These are phyloP conservation scores for Meriones unguiculatus DNA, from an alignment of 2,113 vertebrate genomes.

Conservation along the genomic window DNA sequence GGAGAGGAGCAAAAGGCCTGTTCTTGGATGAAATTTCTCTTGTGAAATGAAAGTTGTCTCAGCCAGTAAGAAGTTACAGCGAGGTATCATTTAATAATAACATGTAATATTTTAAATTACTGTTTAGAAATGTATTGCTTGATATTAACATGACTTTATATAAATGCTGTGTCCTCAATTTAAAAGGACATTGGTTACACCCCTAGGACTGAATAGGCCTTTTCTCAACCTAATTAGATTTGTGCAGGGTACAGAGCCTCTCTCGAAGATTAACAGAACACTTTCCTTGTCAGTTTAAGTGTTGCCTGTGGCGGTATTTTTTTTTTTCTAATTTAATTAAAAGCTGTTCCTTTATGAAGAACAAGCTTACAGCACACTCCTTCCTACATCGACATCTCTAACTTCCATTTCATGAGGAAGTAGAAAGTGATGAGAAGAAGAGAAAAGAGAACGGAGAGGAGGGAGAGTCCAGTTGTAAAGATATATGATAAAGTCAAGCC, in stretches of 20 bases:
- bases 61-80: slow-evolving; percentile 57
- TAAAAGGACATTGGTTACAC: slow-evolving; percentile 83
- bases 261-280: slow-evolving; percentile 82
- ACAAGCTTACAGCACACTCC: slow-evolving; percentile 78
- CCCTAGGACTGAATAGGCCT: slow-evolving; percentile 75
- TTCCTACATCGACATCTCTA: slow-evolving; percentile 80
- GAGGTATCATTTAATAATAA: slow-evolving; percentile 76
- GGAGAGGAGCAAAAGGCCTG: slow-evolving; percentile 63
- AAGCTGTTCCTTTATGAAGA: slow-evolving; percentile 84
- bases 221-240: slow-evolving; percentile 84
- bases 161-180: slow-evolving; percentile 80
- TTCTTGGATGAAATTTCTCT: slow-evolving; percentile 66
- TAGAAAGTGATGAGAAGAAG: background rate
- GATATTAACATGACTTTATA: slow-evolving; percentile 80
- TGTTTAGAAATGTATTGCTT: slow-evolving; percentile 79
- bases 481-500: fast-evolving
- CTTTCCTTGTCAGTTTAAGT: slow-evolving; percentile 81
- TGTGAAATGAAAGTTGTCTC: slow-evolving; percentile 72
- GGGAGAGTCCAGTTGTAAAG: background rate
- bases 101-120: slow-evolving; percentile 81
- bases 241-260: slow-evolving; percentile 71
- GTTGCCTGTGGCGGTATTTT: slow-evolving; percentile 79
- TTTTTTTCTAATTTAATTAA: slow-evolving; percentile 82
- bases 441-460: background rate
- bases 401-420: slow-evolving; percentile 63